phyloP scores from a whole-genome alignment of 2,113 vertebrate genomes.

The Phocoena sinus region DNA sequence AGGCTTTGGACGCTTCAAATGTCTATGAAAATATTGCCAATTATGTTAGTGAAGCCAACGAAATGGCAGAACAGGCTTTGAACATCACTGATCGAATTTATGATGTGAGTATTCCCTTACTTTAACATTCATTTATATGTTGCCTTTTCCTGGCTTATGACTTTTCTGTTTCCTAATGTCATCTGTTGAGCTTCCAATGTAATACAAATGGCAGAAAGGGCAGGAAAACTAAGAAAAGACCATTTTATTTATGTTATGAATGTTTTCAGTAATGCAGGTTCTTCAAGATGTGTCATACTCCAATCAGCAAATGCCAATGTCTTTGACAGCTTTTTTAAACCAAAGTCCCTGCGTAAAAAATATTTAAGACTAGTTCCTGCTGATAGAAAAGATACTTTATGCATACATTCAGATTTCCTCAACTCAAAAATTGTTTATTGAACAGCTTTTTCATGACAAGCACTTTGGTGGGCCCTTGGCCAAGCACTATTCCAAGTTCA shows the following conservation, averaged over 20 bases:
- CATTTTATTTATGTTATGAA: neutral
- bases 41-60: conserved; percentile 87
- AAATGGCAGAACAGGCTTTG: conserved; percentile 83
- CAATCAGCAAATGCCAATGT: neutral
- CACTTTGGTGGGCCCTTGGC: neutral
- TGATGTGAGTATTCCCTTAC: conserved; percentile 83
- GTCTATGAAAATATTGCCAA: conserved; percentile 93
- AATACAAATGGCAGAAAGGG: neutral
- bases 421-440: neutral
- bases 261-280: neutral
- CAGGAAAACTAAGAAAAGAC: neutral
- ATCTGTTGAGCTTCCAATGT: neutral
- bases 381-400: neutral
- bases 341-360: neutral
- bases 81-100: conserved; percentile 87
- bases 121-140: neutral
- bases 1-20: conserved; percentile 92
- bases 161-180: neutral
- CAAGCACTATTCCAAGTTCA: neutral
- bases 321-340: neutral
- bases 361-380: neutral
- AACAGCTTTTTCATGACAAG: neutral
- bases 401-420: neutral
- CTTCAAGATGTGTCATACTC: neutral
- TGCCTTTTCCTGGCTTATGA: neutral